These are phyloP conservation scores for Furnarius figulus DNA, from an alignment of 2,113 vertebrate species.

Conservation along the genomic window DNA sequence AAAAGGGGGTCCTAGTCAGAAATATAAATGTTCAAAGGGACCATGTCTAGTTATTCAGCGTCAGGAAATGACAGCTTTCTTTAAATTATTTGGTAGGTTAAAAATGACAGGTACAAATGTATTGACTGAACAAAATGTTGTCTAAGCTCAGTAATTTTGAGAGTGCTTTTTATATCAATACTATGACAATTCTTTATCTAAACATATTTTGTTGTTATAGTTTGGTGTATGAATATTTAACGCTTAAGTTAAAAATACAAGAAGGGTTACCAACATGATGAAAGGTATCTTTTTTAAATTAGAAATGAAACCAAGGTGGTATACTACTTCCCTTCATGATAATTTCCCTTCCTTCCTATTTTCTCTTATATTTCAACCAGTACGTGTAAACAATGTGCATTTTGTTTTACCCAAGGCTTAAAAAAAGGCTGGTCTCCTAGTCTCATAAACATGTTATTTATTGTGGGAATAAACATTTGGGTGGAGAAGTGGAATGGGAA, in stretches of 20 bases:
- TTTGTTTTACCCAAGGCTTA: neutral
- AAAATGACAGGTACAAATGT: neutral
- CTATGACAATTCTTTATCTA: neutral
- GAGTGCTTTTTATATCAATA: neutral
- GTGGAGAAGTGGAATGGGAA: neutral
- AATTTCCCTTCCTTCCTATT: neutral
- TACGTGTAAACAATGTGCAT: neutral
- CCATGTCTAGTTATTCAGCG: constrained; percentile 82
- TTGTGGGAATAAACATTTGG: neutral
- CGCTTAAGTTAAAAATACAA: neutral
- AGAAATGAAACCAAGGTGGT: neutral
- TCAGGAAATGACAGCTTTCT: constrained; percentile 92
- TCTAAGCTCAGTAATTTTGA: neutral
- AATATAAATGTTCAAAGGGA: constrained; percentile 54
- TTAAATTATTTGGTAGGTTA: constrained; percentile 88
- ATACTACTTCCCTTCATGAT: neutral
- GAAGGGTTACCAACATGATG: neutral
- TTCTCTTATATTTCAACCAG: neutral
- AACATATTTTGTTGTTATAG: neutral
- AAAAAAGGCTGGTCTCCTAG: neutral
- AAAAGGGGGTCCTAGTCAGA: constrained; percentile 65
- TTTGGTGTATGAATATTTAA: neutral
- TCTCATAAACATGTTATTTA: neutral
- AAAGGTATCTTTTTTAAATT: neutral
- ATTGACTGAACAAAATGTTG: neutral